These are phyloP conservation scores for Cephus cinctus DNA, from an alignment of 1,140 invertebrate species.

Conservation along the genomic window DNA sequence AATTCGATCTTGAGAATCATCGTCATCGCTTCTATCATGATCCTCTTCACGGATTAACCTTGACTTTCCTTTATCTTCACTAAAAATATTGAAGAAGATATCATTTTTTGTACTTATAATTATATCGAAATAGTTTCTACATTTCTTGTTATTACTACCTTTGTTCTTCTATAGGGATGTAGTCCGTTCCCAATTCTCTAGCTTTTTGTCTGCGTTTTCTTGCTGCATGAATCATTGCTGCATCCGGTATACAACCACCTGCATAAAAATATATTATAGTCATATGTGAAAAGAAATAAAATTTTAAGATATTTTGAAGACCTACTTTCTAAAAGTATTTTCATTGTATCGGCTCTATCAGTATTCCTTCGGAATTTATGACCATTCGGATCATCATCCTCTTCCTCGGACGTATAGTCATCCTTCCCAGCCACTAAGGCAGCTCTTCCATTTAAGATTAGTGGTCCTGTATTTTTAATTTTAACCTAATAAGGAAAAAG, in stretches of 20 bases:
- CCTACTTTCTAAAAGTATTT: slow-evolving; percentile 70
- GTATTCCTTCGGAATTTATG: slow-evolving; percentile 63
- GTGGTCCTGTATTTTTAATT: slow-evolving; percentile 60
- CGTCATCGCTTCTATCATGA: slow-evolving; percentile 72
- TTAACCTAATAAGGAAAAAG: slow-evolving; percentile 51
- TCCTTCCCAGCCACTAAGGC: slow-evolving; percentile 74
- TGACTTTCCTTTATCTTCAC: slow-evolving; percentile 54
- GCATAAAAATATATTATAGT: slow-evolving; percentile 21
- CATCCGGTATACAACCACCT: slow-evolving; percentile 92
- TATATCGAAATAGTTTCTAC: background rate
- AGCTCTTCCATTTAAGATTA: slow-evolving; percentile 76
- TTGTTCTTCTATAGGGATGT: slow-evolving; percentile 74
- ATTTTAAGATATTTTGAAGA: slow-evolving; percentile 7
- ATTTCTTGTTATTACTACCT: slow-evolving; percentile 24
- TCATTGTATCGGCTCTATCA: slow-evolving; percentile 64
- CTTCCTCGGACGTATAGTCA: slow-evolving; percentile 71
- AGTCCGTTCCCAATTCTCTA: slow-evolving; percentile 73
- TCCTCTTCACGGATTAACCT: slow-evolving; percentile 85
- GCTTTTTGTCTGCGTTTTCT: slow-evolving; percentile 89
- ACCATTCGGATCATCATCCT: slow-evolving; percentile 48
- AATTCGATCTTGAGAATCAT: slow-evolving; percentile 74
- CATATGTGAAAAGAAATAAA: slow-evolving; percentile 11
- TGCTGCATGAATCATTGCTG: slow-evolving; percentile 93
- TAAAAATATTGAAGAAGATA: slow-evolving; percentile 21
- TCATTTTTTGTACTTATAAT: background rate